These are phyloP conservation scores for Spialia ferax DNA, from an alignment of 2,888 invertebrate species.

Conservation along the genomic window DNA sequence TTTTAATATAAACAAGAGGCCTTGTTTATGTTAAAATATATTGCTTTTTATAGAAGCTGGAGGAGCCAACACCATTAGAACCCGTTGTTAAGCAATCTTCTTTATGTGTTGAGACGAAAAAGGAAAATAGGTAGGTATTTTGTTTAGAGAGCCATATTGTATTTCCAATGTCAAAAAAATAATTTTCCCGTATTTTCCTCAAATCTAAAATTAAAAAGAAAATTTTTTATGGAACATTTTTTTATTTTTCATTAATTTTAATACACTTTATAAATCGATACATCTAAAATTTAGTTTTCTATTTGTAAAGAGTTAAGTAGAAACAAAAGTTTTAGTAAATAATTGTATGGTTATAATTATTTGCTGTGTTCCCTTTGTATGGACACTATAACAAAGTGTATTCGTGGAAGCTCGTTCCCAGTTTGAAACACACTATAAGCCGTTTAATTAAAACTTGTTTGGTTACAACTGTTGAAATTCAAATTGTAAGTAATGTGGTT, in stretches of 20 bases:
- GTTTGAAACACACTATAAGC: not conserved
- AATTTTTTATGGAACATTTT: no score
- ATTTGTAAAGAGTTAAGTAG: not conserved
- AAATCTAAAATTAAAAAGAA: no score
- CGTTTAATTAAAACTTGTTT: slow-evolving; percentile 6
- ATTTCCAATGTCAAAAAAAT: no score
- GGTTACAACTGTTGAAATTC: slow-evolving; percentile 7
- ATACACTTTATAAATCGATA: no score
- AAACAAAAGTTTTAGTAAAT: slow-evolving; percentile 8
- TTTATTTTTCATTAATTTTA: not conserved
- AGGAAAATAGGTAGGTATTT: no score
- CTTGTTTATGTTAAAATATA: not conserved
- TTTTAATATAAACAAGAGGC: slow-evolving; percentile 9
- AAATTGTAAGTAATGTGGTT: no score
- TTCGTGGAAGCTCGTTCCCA: not conserved
- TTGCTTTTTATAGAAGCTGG: not conserved
- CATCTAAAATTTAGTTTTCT: not conserved
- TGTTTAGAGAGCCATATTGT: no score
- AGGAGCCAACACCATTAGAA: not conserved
- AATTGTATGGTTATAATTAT: slow-evolving; percentile 25
- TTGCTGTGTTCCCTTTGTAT: slow-evolving; percentile 14
- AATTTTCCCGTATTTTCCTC: no score
- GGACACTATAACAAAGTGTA: slow-evolving; percentile 10
- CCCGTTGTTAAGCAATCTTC: not conserved
- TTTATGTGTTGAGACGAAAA: no score